A percentile compares a stretch with the other conserved stretches of the same genome.
Conservation (phyloP, 37 sponge, comb jelly and placozoan genomes). For the Diacarnus erythraeanus region DNA sequence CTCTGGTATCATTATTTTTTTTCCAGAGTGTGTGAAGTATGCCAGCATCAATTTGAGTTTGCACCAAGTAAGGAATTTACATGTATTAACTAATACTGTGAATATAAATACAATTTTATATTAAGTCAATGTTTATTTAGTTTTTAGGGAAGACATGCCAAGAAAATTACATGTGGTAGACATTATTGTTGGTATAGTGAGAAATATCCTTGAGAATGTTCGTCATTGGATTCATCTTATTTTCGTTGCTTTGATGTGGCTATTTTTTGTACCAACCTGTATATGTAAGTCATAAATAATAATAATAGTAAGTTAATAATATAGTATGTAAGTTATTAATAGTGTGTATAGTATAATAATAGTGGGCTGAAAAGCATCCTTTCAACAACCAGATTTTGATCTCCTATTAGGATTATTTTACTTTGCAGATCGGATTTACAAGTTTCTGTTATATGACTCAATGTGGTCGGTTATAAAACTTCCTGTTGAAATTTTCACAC, state of each 20-base stretch:
- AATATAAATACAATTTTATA: neutral
- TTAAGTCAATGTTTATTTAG: constrained; percentile 22
- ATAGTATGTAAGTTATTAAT: neutral
- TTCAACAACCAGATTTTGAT: too few relatives aligned
- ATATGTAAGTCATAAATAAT: constrained; percentile 57
- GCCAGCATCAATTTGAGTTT: constrained; percentile 87
- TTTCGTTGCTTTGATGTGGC: constrained; percentile 89
- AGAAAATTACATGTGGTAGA: constrained; percentile 57
- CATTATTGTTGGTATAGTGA: constrained; percentile 51
- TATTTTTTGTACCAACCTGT: constrained; percentile 81
- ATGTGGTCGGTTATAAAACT: constrained; percentile 60
- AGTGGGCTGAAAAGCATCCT: too few relatives aligned
- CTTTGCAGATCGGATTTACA: constrained; percentile 66
- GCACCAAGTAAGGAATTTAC: constrained; percentile 69
- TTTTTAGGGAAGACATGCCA: constrained; percentile 89
- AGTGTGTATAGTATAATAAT: too few relatives aligned
- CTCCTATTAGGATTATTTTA: too few relatives aligned
- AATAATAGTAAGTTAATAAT: neutral
- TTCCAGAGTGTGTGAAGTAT: constrained; percentile 89
- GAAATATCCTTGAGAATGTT: constrained; percentile 21
- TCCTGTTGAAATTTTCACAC: constrained; percentile 53
- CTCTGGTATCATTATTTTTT: neutral
- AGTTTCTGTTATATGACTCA: constrained; percentile 62
- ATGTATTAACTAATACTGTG: neutral
- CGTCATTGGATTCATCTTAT: constrained; percentile 81